Base-by-base conservation (phyloP, 2,797 vertebrate species). In the Phoebastria nigripes region DNA sequence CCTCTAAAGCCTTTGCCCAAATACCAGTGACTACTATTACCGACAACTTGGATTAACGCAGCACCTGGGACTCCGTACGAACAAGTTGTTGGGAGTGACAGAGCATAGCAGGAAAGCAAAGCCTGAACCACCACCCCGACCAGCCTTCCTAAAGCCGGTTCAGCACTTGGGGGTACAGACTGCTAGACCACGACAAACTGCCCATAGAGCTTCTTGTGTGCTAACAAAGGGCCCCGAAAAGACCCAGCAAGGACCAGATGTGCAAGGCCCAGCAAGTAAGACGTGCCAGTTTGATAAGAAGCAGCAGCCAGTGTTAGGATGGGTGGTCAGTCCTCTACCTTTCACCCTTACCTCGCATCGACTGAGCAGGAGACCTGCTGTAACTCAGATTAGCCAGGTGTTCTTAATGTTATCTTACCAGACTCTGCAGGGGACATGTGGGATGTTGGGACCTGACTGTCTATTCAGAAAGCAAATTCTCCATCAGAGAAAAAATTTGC, bases 221-320 rank as follows among this genome's bases (percentile, higher is more conserved):
- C 52, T 31, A 18, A 42, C 28, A 13, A 31, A 44, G 42, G 11
- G 28, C 35, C 46, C 41, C 13, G 3, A n/a, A 24, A 8, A 10
- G 49, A 37, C 31, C 33, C 18, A 24, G 29, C 28, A 28, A 17
- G 47, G 41, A 15, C 35, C 22, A 55, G 35, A 12, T 2, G 7
- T 2, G 16, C 41, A 41, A 21, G 15, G 39, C 42, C 44, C 35
- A 12, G 35, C 35, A 29, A 46, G 35, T 24, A n/a, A 25, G 26
- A 33, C 0, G 3, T 3, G 9, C 12, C 0, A 2, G n/a, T 31
- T 8, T 24, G 71, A 2, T 2, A 15, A 37, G 61, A 24, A 28
- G 70, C 22, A 3, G 55, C 25, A 31, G 56, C 12, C 44, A 41
- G 63, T 9, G 3, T 5, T 3, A 26, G 76, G 62, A 15, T 6